phyloP scores from a whole-genome alignment of 2,113 vertebrate species.

The Ivindomyrus marchei region DNA sequence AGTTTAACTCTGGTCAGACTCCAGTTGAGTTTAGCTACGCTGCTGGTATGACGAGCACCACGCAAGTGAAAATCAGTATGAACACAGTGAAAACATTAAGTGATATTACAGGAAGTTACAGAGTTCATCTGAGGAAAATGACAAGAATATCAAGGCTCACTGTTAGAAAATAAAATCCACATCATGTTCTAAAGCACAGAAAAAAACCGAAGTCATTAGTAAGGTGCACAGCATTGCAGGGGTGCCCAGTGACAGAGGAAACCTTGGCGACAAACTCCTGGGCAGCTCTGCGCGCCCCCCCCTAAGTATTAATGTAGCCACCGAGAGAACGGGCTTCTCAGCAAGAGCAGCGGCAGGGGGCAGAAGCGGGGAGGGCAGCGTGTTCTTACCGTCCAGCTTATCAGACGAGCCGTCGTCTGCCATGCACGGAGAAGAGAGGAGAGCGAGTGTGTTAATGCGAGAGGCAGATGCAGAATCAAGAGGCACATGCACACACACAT shows the following conservation, averaged over 20 bases:
- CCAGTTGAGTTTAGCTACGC: not conserved
- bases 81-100: not conserved
- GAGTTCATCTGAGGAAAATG: not conserved
- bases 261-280: not conserved
- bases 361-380: slow-evolving; percentile 31
- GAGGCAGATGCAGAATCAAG: slow-evolving; percentile 34
- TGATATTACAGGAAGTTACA: not conserved
- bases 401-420: slow-evolving; percentile 97
- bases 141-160: not conserved
- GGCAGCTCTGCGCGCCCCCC: not conserved
- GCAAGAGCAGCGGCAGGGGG: not conserved
- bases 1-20: not conserved
- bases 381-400: slow-evolving; percentile 97
- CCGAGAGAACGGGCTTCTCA: not conserved
- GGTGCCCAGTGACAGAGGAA: not conserved
- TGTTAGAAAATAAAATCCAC: not conserved
- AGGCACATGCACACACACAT: slow-evolving; percentile 29
- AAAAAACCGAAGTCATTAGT: not conserved
- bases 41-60: not conserved
- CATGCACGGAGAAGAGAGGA: slow-evolving; percentile 69
- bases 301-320: not conserved
- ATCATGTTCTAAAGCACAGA: not conserved
- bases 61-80: not conserved
- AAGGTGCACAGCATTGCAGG: not conserved
- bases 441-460: slow-evolving; percentile 72